Evolutionary conservation across 1,140 invertebrate genomes (phyloP).

Genomic region (Zaprionus ghesquierei): DNA sequence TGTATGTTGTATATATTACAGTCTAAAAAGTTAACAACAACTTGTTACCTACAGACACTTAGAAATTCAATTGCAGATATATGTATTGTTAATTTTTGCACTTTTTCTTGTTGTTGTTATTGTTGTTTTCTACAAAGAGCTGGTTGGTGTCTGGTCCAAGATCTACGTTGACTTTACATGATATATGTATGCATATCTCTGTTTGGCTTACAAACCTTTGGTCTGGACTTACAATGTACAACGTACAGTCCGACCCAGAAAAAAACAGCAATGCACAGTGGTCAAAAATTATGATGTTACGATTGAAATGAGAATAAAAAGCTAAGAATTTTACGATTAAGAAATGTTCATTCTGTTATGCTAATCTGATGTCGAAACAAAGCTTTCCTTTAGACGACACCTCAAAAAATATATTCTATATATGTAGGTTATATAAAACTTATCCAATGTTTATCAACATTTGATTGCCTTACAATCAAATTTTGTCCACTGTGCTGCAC

Average conservation of each 20-base stretch:
- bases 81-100: constrained; percentile 25
- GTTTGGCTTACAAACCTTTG: constrained; percentile 74
- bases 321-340: neutral
- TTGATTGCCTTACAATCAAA: constrained; percentile 21
- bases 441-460: neutral
- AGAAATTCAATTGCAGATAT: constrained; percentile 21
- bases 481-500: constrained; percentile 33
- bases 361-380: neutral
- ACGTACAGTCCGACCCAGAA: constrained; percentile 41
- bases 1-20: constrained; percentile 52
- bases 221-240: constrained; percentile 41
- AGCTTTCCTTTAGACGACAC: neutral
- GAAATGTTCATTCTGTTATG: neutral
- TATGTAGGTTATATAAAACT: neutral
- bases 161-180: constrained; percentile 20
- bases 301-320: constrained; percentile 16
- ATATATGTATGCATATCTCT: constrained; percentile 27
- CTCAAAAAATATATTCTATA: neutral
- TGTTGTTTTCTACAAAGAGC: constrained; percentile 28
- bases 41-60: constrained; percentile 43
- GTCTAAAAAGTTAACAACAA: constrained; percentile 67
- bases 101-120: neutral
- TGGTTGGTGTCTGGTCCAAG: constrained; percentile 45
- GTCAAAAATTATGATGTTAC: constrained; percentile 26
- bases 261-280: constrained; percentile 53